phyloP scores from a whole-genome alignment of 2,888 invertebrate genomes.

The Sarcophaga variegata region DNA sequence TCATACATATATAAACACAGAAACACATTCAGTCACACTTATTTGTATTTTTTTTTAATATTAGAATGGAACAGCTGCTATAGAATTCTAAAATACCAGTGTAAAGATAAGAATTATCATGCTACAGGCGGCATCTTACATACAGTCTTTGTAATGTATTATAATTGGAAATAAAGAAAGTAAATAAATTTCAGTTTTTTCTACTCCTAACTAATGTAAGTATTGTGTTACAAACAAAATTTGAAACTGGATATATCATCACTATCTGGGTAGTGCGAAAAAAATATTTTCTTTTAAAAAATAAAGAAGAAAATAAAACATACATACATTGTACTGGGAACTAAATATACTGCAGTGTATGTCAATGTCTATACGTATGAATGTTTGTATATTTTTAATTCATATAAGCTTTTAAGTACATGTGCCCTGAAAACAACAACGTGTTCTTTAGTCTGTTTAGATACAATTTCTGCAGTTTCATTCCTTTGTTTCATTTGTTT shows the following conservation, averaged over 20 bases:
- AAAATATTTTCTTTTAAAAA: not conserved
- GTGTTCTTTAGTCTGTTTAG: not conserved
- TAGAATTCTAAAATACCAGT: not conserved
- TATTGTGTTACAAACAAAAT: no score
- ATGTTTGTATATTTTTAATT: not conserved
- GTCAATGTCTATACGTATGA: not conserved
- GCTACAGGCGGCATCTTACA: no score
- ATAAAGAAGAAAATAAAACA: not conserved
- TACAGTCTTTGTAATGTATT: no score
- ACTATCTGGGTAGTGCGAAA: not conserved
- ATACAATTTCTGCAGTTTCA: not conserved
- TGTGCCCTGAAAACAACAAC: not conserved
- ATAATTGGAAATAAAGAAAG: no score
- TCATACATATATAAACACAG: not conserved
- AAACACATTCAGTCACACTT: not conserved
- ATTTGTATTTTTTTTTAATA: no score
- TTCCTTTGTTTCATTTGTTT: not conserved
- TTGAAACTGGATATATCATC: no score
- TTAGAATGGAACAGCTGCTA: not conserved
- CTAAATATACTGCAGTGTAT: not conserved
- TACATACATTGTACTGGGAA: not conserved
- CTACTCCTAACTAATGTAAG: no score
- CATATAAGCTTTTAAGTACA: not conserved
- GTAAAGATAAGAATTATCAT: no score
- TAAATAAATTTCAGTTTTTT: no score